Evolutionary conservation across 2,797 vertebrate genomes (phyloP).

Genomic region (Ctenopoma kingsleyae): DNA sequence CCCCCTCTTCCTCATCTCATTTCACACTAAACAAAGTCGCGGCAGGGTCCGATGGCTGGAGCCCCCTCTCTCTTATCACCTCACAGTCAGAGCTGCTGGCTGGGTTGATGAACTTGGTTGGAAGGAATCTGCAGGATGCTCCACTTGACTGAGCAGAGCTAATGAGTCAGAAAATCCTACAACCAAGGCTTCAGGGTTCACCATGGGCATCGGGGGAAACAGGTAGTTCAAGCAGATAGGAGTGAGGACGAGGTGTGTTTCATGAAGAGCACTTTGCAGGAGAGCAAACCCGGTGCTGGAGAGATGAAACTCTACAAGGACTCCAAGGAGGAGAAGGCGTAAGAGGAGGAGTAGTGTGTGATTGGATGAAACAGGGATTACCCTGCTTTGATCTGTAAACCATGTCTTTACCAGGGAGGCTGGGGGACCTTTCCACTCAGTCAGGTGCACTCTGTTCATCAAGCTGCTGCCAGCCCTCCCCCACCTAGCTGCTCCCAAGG

Average conservation of each 20-base stretch:
- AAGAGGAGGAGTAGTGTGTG: conserved; percentile 32
- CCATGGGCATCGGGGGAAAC: conserved; percentile 66
- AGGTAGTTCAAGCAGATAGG: conserved; percentile 52
- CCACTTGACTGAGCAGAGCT: conserved; percentile 80
- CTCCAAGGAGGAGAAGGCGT: conserved; percentile 48
- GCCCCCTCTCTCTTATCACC: conserved; percentile 62
- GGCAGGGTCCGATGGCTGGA: conserved; percentile 58
- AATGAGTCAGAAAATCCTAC: conserved; percentile 85
- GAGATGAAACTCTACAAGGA: conserved; percentile 24
- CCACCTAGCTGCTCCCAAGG: conserved; percentile 73
- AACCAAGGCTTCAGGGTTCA: conserved; percentile 72
- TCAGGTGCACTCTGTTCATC: conserved; percentile 76
- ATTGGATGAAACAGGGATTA: conserved; percentile 65
- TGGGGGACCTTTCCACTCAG: conserved; percentile 56
- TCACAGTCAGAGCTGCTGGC: conserved; percentile 67
- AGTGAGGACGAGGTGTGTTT: conserved; percentile 35
- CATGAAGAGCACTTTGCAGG: conserved; percentile 24
- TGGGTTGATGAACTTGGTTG: conserved; percentile 76
- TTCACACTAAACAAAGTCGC: conserved; percentile 78
- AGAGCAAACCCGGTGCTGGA: conserved; percentile 11
- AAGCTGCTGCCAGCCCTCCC: conserved; percentile 57
- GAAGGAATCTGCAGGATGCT: conserved; percentile 79
- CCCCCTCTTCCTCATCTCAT: conserved; percentile 70
- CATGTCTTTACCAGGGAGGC: conserved; percentile 58
- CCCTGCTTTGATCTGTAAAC: conserved; percentile 77